Evolutionary conservation across 2,113 vertebrate genomes (phyloP), one percentile per base, ranked within the genome.

Genomic region (Todiramphus saurophagus): DNA sequence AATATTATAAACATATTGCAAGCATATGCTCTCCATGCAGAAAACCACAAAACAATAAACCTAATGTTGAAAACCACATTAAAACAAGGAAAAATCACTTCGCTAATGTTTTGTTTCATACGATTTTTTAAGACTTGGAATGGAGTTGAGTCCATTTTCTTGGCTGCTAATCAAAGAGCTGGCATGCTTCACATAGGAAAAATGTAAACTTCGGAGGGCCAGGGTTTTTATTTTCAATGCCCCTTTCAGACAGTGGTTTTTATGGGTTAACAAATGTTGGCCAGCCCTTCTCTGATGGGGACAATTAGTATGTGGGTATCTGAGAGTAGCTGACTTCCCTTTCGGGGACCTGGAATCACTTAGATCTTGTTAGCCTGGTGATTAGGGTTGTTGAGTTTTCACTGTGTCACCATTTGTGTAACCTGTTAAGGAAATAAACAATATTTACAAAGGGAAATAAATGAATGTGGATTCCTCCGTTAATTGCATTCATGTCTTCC

Each of bases 1-100:
- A 72, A 93, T 69, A 84, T 83, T 96, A 84, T 92, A 79, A 92
- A 97, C 98, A 98, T 98, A 96, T 98, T 98, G 98, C 87, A 87
- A 97, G 87, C 98, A 98, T 95, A 98, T 98, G 98, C 96, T 94
- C 81, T 94, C 80, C 84, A 92, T 77, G 55, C 89, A 94, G 90
- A 89, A 97, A 96, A 91, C 97, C 92, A 92, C 94, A 94, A 97
- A 96, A 92, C 96, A 97, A 97, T 97, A 97, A 97, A 97, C 97
- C 91, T 96, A 68, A 92, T 77, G 93, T 96, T 80, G 95, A 97
- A 98, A 98, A 97, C 98, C 97, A 98, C 98, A 98, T 97, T 97
- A 98, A 98, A 97, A 97, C 96, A 97, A 96, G 94, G 75, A 95
- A 89, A 97, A 97, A 95, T 94, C 96, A 93, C 96, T 97, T 97